Evolutionary conservation across 2,113 vertebrate species (phyloP).

Genomic region (Heterocephalus glaber): DNA sequence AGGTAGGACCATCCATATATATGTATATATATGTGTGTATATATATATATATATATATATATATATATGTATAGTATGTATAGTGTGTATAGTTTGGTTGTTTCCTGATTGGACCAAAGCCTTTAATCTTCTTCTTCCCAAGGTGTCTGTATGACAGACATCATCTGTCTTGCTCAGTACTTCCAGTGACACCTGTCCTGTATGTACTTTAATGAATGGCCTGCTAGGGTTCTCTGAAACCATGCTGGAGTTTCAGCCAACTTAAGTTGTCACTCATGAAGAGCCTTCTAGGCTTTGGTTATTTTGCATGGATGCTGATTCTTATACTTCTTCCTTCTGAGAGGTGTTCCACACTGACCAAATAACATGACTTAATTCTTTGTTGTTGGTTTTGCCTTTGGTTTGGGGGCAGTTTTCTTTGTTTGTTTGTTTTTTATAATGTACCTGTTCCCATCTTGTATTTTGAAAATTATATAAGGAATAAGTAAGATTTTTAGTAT

Average conservation of each 20-base stretch:
- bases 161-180: background rate
- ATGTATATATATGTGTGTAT: no score
- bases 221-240: background rate
- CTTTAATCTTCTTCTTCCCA: background rate
- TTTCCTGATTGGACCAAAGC: background rate
- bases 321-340: background rate
- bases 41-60: no score
- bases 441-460: background rate
- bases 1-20: background rate
- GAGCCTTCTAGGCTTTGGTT: background rate
- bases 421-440: background rate
- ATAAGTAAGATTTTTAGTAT: background rate
- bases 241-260: background rate
- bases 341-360: background rate
- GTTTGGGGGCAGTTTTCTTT: background rate
- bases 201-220: background rate
- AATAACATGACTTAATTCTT: background rate
- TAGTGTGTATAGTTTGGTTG: background rate
- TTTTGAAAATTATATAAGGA: slow-evolving; percentile 45
- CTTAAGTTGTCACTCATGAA: background rate
- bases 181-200: background rate
- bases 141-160: background rate
- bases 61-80: no score
- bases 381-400: background rate
- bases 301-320: background rate